Base-by-base conservation (phyloP, 2,888 invertebrate species). In the Tetragonisca angustula region DNA sequence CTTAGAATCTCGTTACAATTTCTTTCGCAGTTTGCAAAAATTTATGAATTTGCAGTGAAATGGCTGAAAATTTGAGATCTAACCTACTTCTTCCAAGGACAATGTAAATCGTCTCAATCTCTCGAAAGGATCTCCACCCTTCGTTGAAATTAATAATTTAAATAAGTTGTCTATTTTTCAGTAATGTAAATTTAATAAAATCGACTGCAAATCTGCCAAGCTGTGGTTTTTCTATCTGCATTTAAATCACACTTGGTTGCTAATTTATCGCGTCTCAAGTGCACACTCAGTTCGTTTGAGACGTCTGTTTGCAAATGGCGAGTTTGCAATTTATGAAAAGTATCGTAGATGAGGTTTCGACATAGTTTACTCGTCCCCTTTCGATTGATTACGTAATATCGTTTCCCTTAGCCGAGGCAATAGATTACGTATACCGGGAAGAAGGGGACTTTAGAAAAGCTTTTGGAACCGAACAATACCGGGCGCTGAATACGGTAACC, bases 381-480 rank as follows among this genome's bases (percentile, higher is more conserved):
- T 65, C 76, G 49, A 76, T 76, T 82, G 77, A 72, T 83, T 83
- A 65, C 64, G 70, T 83, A 83, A 83, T 69, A 32, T 49, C 56
- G 50, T n/a, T 43, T 62, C 69, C 59, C 21, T 36, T 27, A 65
- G 62, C 15, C 27, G 27, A 64, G 59, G 59, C 83, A 80, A 77
- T 70, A 83, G 65, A 77, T 83, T 77, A 83, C 77, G 83, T 83
- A 52, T 59, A 56, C 50, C 19, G 21, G 19, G 65, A 54, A 49
- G 54, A 67, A 52, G 61, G 54, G 3, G 50, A 54, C 54, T 76
- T 50, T 17, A n/a, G 15, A 50, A 73, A 61, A 69, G 56, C 83
- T 77, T 83, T 77, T 52, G 52, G 67, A 65, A 83, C 70, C 50
- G 77, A 83, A 83, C 77, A 83, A 83, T 83, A 32, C 36, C 56